phyloP scores from a whole-genome alignment of 2,113 vertebrate species.

The Puffinus mauretanicus region DNA sequence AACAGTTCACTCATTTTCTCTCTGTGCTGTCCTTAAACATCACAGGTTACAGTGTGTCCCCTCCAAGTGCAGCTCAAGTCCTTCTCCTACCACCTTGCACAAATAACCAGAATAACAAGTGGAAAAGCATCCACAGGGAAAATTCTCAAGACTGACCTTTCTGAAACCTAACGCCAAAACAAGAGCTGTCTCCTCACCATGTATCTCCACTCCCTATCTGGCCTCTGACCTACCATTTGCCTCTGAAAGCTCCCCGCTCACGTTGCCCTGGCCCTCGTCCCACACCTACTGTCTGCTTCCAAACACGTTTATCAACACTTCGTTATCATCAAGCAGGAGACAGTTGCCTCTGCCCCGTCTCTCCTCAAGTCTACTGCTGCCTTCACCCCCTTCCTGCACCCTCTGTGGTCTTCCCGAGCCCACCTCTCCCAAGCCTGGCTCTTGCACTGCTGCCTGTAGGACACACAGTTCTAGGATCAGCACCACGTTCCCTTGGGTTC shows the following conservation, averaged over 20 bases:
- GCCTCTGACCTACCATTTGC: background rate
- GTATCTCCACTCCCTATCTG: background rate
- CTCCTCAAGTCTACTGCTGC: background rate
- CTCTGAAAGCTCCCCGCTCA: background rate
- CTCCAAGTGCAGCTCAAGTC: background rate
- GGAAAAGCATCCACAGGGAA: slow-evolving; percentile 27
- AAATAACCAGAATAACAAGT: background rate
- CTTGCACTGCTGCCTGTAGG: background rate
- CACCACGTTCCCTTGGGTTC: rapidly evolving
- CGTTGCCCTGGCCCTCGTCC: background rate
- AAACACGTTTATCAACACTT: background rate
- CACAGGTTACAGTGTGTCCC: background rate
- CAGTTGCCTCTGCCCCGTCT: background rate
- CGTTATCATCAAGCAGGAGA: background rate
- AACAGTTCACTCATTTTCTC: background rate
- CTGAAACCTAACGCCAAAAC: background rate
- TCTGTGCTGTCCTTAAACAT: background rate
- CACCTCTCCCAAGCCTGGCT: background rate
- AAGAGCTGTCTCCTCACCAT: background rate
- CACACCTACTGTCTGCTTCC: background rate
- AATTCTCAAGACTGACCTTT: slow-evolving; percentile 36
- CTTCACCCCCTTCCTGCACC: background rate
- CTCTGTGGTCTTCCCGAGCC: background rate
- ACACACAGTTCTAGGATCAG: background rate
- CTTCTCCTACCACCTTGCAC: background rate